Conservation (phyloP, 2,797 vertebrate species). For the Staurois parvus region DNA sequence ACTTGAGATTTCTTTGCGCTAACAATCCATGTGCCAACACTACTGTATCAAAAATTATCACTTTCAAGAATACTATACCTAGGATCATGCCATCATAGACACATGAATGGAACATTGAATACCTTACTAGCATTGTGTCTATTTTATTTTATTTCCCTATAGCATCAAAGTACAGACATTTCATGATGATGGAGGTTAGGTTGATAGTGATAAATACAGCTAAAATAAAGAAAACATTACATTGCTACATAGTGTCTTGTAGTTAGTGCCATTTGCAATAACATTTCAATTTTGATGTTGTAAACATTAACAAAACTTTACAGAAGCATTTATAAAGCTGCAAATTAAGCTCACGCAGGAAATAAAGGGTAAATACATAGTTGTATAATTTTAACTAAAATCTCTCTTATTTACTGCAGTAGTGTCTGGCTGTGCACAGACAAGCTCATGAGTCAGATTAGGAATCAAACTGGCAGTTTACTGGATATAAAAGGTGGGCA, state of each 20-base stretch:
- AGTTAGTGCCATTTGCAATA: no score
- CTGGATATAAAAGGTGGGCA: constrained; percentile 13
- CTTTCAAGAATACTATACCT: no score
- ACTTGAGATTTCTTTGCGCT: no score
- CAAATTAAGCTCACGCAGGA: neutral
- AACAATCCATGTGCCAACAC: no score
- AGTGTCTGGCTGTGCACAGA: neutral
- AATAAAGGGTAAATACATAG: neutral
- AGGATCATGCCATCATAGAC: no score
- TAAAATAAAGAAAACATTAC: no score
- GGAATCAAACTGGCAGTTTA: constrained; percentile 12
- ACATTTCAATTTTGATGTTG: neutral
- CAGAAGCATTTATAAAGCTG: neutral
- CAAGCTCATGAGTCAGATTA: constrained; percentile 1
- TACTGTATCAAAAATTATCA: no score
- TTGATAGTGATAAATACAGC: no score
- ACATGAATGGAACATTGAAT: no score
- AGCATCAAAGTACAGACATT: neutral
- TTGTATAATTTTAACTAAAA: neutral
- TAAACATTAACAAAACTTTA: neutral
- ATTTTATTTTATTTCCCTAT: neutral
- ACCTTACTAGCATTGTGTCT: no score
- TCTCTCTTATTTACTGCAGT: neutral
- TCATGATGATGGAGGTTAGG: neutral
- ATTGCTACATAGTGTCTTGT: neutral